Evolutionary conservation across 2,888 invertebrate genomes (phyloP).

Genomic region (Notodonta ziczac): DNA sequence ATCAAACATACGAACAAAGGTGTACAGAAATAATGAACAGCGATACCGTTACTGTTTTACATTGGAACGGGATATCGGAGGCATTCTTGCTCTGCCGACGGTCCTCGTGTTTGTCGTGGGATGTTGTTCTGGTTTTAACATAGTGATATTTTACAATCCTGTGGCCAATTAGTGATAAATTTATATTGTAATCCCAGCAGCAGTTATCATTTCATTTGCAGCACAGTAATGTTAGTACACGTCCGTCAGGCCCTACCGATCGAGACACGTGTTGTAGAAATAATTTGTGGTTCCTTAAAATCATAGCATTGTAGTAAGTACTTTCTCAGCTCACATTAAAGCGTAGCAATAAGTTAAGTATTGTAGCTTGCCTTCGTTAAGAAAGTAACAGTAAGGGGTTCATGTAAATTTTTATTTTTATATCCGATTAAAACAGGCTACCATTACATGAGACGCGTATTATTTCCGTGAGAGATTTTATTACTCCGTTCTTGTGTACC

Average conservation of each 20-base stretch:
- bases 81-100: conserved; percentile 20
- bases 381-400: conserved; percentile 43
- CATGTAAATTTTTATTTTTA: conserved; percentile 79
- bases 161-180: conserved; percentile 42
- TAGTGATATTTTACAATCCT: conserved; percentile 36
- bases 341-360: conserved; percentile 43
- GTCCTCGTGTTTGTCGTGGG: conserved; percentile 35
- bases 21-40: conserved; percentile 25
- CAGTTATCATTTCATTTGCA: conserved; percentile 24
- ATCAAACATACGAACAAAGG: conserved; percentile 41
- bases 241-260: conserved; percentile 21
- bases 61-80: conserved; percentile 24
- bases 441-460: conserved; percentile 59
- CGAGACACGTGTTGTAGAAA: conserved; percentile 34
- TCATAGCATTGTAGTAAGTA: conserved; percentile 47
- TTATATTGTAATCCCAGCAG: conserved; percentile 42
- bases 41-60: conserved; percentile 41
- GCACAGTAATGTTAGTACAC: conserved; percentile 30
- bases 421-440: conserved; percentile 62
- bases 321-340: conserved; percentile 36
- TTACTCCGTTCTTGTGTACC: conserved; percentile 71
- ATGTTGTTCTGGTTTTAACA: conserved; percentile 36
- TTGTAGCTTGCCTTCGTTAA: conserved; percentile 44
- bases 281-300: conserved; percentile 37
- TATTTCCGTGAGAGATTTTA: conserved; percentile 48